Conservation (phyloP, 2,797 vertebrate genomes). For the Chlorospingus semifuscus region DNA sequence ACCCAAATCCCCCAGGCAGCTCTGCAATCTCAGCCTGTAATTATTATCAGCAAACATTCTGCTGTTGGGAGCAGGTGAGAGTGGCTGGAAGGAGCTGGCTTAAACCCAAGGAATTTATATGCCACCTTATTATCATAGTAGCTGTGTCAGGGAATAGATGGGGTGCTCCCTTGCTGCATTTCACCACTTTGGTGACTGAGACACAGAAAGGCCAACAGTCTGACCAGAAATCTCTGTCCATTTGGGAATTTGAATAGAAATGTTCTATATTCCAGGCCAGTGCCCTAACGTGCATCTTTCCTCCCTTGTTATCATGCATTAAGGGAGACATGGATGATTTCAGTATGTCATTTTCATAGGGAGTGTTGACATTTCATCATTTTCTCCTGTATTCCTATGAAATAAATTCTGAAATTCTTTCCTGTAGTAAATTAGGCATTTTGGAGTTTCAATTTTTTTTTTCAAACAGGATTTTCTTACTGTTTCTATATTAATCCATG, state of each 20-base stretch:
- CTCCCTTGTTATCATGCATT: neutral
- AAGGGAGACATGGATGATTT: neutral
- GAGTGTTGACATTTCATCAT: neutral
- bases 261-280: neutral
- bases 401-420: neutral
- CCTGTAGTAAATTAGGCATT: neutral
- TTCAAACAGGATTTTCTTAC: neutral
- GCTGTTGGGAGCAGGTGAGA: neutral
- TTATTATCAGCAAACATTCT: conserved; percentile 21
- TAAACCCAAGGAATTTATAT: neutral
- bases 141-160: neutral
- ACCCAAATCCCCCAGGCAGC: neutral
- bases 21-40: neutral
- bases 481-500: neutral
- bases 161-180: neutral
- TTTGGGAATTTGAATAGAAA: neutral
- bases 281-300: neutral
- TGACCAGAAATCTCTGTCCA: neutral
- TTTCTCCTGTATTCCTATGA: neutral
- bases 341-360: neutral
- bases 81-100: neutral
- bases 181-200: neutral
- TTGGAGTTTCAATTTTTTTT: neutral
- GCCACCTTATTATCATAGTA: neutral
- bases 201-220: neutral